phyloP scores from a whole-genome alignment of 2,797 vertebrate species.

The Pseudopleuronectes americanus region DNA sequence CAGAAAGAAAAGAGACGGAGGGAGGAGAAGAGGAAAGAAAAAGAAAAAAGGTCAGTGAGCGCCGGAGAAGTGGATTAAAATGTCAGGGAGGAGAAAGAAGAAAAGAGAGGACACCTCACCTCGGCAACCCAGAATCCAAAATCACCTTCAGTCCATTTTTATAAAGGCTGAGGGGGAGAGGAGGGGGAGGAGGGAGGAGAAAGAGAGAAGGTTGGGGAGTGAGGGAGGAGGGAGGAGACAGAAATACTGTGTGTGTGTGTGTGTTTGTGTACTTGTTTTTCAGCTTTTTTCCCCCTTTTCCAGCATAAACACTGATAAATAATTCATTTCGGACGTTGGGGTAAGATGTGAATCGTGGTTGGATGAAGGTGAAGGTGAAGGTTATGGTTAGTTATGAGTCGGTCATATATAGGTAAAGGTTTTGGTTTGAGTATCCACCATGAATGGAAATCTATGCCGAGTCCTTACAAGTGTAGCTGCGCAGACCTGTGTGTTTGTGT shows the following conservation, averaged over 20 bases:
- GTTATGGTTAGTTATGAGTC: too few species aligned
- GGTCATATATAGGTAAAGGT: too few species aligned
- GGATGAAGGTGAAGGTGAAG: too few species aligned
- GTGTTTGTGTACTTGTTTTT: too few species aligned
- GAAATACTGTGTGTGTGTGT: not conserved
- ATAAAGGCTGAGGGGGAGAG: not conserved
- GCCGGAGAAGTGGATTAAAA: constrained; percentile 47
- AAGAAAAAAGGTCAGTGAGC: constrained; percentile 40
- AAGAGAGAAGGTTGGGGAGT: not conserved
- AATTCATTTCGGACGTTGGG: too few species aligned
- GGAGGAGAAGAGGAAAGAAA: not conserved
- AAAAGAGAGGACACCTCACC: constrained; percentile 5
- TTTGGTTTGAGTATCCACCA: too few species aligned
- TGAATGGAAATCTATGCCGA: too few species aligned
- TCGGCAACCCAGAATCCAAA: constrained; percentile 14
- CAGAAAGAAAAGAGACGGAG: not conserved
- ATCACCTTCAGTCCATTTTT: constrained; percentile 1
- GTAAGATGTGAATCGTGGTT: too few species aligned
- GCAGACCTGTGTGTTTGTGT: not conserved
- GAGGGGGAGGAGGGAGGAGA: not conserved
- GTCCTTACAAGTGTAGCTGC: not conserved
- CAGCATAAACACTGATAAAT: too few species aligned
- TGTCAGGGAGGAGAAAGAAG: constrained; percentile 46
- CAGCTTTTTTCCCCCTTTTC: too few species aligned
- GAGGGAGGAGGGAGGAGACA: not conserved